Percentiles rank a stretch among this genome's conserved stretches.
phyloP scores from a whole-genome alignment of 2,797 vertebrate species.

The Echiichthys vipera region DNA sequence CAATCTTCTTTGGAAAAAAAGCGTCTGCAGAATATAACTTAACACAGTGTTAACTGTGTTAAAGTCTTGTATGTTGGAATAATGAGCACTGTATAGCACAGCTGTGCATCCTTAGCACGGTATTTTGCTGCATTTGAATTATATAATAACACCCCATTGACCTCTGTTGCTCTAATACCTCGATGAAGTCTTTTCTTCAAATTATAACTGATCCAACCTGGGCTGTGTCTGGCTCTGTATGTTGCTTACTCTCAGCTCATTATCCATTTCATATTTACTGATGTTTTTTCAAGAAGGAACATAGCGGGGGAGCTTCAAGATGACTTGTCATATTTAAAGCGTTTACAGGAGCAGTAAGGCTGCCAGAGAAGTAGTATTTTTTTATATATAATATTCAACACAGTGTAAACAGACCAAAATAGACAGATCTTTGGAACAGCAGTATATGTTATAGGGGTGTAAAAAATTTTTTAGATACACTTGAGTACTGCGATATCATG shows the following conservation, averaged over 20 bases:
- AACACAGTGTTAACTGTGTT: not conserved
- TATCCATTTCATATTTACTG: conserved; percentile 53
- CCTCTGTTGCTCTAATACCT: conserved; percentile 58
- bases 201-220: conserved; percentile 32
- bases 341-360: conserved; percentile 19
- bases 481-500: too few species aligned
- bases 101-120: conserved; percentile 5
- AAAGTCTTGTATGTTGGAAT: conserved; percentile 14
- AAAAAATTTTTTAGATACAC: too few species aligned
- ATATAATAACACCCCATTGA: conserved; percentile 56
- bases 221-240: conserved; percentile 32
- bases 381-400: not conserved
- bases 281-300: conserved; percentile 39
- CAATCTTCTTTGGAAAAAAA: not conserved
- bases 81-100: conserved; percentile 23
- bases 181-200: conserved; percentile 50
- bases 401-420: not conserved
- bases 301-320: conserved; percentile 36
- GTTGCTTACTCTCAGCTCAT: conserved; percentile 54
- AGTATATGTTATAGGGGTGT: too few species aligned
- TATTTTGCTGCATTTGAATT: conserved; percentile 43
- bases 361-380: conserved; percentile 1
- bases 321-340: conserved; percentile 56
- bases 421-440: conserved; percentile 10
- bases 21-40: not conserved